phyloP scores from a whole-genome alignment of 53 echinoderm and acorn worm genomes.

The Luidia sarsii region DNA sequence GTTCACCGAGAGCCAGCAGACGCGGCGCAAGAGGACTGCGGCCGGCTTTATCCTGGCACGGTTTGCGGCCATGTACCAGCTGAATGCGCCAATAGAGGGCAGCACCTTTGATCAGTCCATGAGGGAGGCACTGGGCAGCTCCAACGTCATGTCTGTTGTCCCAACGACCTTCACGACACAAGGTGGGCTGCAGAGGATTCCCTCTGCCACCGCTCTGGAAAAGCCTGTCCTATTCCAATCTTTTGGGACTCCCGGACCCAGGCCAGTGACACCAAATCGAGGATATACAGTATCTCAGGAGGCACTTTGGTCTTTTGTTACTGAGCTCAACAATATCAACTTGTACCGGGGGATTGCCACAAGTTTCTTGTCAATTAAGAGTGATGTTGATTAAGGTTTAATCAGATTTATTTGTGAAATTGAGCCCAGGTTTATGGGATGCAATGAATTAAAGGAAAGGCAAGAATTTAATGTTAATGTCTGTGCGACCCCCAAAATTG shows the following conservation, averaged over 20 bases:
- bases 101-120: background rate
- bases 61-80: background rate
- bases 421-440: background rate
- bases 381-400: too few species aligned
- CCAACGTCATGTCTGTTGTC: background rate
- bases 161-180: background rate
- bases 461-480: background rate
- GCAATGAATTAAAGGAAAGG: background rate
- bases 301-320: background rate
- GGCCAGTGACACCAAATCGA: background rate
- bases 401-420: too few species aligned
- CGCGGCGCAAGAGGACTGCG: background rate
- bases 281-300: background rate
- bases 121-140: background rate
- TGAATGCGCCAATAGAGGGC: background rate
- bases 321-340: too few species aligned
- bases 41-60: background rate
- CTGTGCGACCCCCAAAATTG: background rate
- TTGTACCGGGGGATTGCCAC: too few species aligned
- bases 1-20: background rate
- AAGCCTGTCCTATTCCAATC: background rate
- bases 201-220: background rate
- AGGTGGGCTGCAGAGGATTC: background rate
- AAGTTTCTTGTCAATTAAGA: too few species aligned
- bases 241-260: background rate